phyloP scores from a whole-genome alignment of 2,113 vertebrate species.

The Varanus salvator region DNA sequence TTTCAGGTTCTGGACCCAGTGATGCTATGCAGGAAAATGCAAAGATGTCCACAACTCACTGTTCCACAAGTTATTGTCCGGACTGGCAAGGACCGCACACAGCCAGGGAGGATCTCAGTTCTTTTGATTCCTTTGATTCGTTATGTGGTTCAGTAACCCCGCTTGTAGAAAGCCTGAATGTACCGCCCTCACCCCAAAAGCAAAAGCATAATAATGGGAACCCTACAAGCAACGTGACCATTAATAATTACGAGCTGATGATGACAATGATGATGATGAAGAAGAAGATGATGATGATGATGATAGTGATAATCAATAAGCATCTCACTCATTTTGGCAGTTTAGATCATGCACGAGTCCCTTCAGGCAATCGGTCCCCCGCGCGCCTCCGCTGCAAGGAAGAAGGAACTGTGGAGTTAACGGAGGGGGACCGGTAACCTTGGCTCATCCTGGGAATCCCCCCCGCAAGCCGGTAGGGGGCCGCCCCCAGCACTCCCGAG shows the following conservation, averaged over 20 bases:
- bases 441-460: not conserved
- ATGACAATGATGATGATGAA: not conserved
- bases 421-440: not conserved
- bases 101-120: no score
- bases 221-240: not conserved
- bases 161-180: not conserved
- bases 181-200: not conserved
- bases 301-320: not conserved
- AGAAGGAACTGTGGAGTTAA: fast-evolving
- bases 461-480: fast-evolving
- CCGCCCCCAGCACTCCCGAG: not conserved
- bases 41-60: not conserved
- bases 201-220: not conserved
- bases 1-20: not conserved
- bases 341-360: not conserved
- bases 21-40: no score
- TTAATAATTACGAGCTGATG: not conserved
- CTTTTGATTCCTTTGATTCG: not conserved
- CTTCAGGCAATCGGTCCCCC: not conserved
- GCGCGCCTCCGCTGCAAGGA: fast-evolving
- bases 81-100: not conserved
- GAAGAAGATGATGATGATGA: not conserved
- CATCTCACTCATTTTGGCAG: not conserved
- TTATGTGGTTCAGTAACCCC: not conserved
- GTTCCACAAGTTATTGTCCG: not conserved